Conservation (phyloP, 1,140 invertebrate genomes). For the Platorchestia sp. region DNA sequence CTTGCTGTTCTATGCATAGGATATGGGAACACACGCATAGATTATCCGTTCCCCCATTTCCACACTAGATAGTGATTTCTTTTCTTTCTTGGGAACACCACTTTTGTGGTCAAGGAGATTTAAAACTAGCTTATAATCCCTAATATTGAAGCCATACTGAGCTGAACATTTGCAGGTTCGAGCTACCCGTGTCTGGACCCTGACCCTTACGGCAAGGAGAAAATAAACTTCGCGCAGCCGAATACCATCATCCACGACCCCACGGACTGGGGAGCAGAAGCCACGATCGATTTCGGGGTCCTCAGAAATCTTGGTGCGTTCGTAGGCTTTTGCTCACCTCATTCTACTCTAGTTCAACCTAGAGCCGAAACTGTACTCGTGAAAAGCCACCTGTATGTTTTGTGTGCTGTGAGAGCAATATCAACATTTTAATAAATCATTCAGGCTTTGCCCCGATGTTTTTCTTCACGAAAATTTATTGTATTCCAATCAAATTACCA, state of each 20-base stretch:
- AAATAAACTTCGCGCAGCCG: background rate
- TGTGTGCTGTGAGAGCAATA: background rate
- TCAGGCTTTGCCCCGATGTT: background rate
- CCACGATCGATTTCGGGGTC: background rate
- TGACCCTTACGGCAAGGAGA: slow-evolving; percentile 25
- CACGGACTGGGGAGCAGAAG: background rate
- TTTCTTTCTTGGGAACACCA: too few species aligned
- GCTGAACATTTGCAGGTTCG: background rate
- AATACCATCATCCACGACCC: slow-evolving; percentile 31
- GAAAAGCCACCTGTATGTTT: background rate
- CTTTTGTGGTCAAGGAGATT: too few species aligned
- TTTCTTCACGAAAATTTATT: background rate
- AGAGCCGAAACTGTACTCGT: background rate
- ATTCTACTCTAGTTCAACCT: background rate
- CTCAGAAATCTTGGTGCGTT: background rate
- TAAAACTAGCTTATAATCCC: too few species aligned
- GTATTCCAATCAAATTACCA: background rate
- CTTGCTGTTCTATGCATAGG: too few species aligned
- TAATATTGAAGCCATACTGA: background rate
- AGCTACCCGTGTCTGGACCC: slow-evolving; percentile 23
- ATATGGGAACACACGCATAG: too few species aligned
- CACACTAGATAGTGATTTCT: too few species aligned
- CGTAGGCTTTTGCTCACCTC: background rate
- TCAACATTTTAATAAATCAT: background rate
- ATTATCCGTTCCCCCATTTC: too few species aligned